Conservation (phyloP, 1,140 invertebrate species). For the Brachionus plicatilis region DNA sequence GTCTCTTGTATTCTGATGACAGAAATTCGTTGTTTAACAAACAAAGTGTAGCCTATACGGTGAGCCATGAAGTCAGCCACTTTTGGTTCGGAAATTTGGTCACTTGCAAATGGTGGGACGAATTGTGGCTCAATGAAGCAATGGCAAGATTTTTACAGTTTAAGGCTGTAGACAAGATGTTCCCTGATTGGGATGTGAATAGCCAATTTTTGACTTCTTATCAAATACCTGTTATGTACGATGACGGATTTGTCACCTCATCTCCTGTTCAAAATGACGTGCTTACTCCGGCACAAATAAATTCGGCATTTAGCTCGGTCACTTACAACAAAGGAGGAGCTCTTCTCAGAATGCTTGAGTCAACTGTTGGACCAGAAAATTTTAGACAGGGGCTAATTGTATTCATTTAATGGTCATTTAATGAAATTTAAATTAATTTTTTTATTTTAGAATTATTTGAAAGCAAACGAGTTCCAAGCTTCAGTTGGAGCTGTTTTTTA, state of each 20-base stretch:
- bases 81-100: constrained; percentile 44
- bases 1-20: constrained; percentile 65
- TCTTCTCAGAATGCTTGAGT: constrained; percentile 33
- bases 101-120: constrained; percentile 46
- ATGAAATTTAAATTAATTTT: background rate
- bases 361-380: constrained; percentile 10
- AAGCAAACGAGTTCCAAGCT: background rate
- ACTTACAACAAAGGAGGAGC: constrained; percentile 27
- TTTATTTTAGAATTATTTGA: constrained; percentile 14
- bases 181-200: constrained; percentile 65
- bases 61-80: constrained; percentile 78
- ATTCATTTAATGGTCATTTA: constrained; percentile 59
- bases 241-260: constrained; percentile 18
- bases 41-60: constrained; percentile 77
- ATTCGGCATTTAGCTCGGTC: constrained; percentile 10
- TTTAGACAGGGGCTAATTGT: constrained; percentile 31
- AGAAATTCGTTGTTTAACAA: constrained; percentile 68
- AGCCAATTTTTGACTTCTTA: constrained; percentile 16
- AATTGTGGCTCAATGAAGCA: constrained; percentile 53
- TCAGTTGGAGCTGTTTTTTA: background rate
- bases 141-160: constrained; percentile 49
- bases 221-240: constrained; percentile 37
- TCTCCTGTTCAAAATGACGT: background rate
- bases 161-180: constrained; percentile 59
- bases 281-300: constrained; percentile 27